Conservation (phyloP, 1,140 invertebrate genomes). For the Listronotus bonariensis region DNA sequence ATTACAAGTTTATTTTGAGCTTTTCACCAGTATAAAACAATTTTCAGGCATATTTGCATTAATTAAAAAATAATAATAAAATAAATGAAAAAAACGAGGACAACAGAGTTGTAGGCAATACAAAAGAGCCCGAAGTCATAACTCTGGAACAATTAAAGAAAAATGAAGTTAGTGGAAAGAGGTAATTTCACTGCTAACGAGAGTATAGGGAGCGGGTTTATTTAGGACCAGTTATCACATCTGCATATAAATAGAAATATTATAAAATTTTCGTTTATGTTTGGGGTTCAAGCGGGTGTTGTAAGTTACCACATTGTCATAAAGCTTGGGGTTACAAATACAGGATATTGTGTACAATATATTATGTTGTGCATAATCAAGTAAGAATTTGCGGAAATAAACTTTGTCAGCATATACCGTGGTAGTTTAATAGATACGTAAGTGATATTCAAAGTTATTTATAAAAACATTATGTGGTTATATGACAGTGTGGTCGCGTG, state of each 20-base stretch:
- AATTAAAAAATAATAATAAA: no score
- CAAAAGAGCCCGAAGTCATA: slow-evolving; percentile 22
- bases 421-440: not conserved
- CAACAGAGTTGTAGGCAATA: not conserved
- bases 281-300: slow-evolving; percentile 1
- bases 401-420: not conserved
- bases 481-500: no score
- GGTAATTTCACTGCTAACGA: slow-evolving; percentile 36
- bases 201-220: slow-evolving; percentile 31
- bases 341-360: not conserved
- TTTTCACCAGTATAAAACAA: no score
- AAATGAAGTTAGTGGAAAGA: slow-evolving; percentile 35
- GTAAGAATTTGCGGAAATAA: not conserved
- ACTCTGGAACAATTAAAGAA: slow-evolving; percentile 34
- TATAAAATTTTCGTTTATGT: slow-evolving; percentile 37
- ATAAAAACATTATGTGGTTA: no score
- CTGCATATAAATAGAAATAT: slow-evolving; percentile 48
- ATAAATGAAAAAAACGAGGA: not conserved
- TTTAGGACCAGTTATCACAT: slow-evolving; percentile 36
- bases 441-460: no score
- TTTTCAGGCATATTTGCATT: no score
- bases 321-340: slow-evolving; percentile 17
- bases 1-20: no score
- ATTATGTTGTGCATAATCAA: no score
- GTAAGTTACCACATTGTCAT: slow-evolving; percentile 4